These are phyloP conservation scores for Quiscalus mexicanus DNA, from an alignment of 2,113 vertebrate genomes.

Conservation along the genomic window DNA sequence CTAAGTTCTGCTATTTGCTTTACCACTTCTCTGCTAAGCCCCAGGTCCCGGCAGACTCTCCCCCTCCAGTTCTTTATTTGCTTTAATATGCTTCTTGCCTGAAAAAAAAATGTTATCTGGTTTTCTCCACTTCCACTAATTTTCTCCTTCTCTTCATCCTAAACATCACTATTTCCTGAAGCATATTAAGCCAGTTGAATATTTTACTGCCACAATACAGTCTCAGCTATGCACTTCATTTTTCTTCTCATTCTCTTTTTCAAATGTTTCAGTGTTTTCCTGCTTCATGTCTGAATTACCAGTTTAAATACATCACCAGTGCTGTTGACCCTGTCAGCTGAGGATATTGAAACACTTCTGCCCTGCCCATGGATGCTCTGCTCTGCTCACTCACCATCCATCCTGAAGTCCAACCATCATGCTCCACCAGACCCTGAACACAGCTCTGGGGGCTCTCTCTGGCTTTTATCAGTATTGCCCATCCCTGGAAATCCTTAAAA, in stretches of 20 bases:
- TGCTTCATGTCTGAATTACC: not conserved
- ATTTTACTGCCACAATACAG: not conserved
- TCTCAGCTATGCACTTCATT: not conserved
- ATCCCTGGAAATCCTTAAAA: not conserved
- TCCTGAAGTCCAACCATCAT: fast-evolving
- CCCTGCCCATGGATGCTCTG: not conserved
- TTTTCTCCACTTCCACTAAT: constrained; percentile 37
- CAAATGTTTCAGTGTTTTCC: fast-evolving
- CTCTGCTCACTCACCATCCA: not conserved
- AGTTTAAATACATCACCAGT: not conserved
- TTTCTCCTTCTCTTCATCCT: constrained; percentile 36
- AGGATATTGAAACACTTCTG: not conserved
- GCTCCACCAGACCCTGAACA: not conserved
- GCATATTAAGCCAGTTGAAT: not conserved
- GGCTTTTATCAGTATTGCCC: not conserved
- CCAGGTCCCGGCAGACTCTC: constrained; percentile 8
- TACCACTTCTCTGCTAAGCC: constrained; percentile 26
- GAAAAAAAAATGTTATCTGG: constrained; percentile 23
- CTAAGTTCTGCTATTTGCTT: constrained; percentile 26
- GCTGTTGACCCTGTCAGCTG: not conserved
- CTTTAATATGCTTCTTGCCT: constrained; percentile 41
- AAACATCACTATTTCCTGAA: constrained; percentile 35
- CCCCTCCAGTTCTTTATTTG: constrained; percentile 38
- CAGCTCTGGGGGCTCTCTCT: not conserved
- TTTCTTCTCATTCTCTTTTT: not conserved